Base-by-base conservation (phyloP, 2,888 invertebrate species). In the Byasa hedistus region DNA sequence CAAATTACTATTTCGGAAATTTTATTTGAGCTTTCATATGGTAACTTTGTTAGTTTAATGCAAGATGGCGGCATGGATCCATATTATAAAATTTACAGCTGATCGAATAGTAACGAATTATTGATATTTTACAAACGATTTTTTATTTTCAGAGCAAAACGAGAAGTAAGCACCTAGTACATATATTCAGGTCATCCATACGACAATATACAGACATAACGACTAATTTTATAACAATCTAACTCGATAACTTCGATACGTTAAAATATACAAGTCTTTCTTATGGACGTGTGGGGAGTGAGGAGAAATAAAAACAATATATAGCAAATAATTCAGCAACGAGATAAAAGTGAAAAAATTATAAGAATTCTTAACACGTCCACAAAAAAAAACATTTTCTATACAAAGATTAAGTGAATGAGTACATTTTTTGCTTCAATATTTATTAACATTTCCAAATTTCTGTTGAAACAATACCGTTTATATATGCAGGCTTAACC, bases 161-260 rank as follows among this genome's bases (percentile, higher is more conserved):
- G 32, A 32, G 32, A 59, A 15, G 65, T 69, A 83, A 86, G 83
- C 85, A 84, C 83, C 84, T 82, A 83, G 75, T 77, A 78, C 73
- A 74, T 76, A 77, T 81, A 79, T 79, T 79, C 78, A 82, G 79
- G 82, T 83, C 81, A 83, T 79, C 74, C 78, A 82, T 77, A 78
- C 79, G 77, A 76, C 74, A 80, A 80, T 82, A 79, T 81, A 85
- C 85, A 86, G 79, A 79, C 81, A 81, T 86, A 83, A 84, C 77
- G 75, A 74, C 82, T 84, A 85, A 80, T 77, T 82, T 78, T 72
- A 82, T 82, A 88, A 88, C 86, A 82, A 84, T 86, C 82, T 86
- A 87, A 80, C 78, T 78, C 75, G 71, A 76, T 82, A 84, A 83
- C 78, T 81, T 75, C 80, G 84, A 81, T 84, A 82, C 76, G 74